phyloP scores from a whole-genome alignment of 2,113 vertebrate species.

The Caracal caracal region DNA sequence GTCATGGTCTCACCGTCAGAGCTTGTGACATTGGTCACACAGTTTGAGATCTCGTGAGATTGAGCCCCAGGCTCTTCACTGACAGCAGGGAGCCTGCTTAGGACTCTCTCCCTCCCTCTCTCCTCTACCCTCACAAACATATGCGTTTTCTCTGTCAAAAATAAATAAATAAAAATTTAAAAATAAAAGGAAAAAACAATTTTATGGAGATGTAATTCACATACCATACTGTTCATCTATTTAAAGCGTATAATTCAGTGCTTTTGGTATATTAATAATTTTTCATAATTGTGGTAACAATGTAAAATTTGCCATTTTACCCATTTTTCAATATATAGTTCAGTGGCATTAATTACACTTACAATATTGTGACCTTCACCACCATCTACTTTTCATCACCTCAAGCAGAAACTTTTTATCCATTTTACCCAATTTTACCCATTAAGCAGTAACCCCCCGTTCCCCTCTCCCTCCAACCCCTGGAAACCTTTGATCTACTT shows the following conservation, averaged over 20 bases:
- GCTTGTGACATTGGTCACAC: too few species aligned
- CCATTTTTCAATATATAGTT: not conserved
- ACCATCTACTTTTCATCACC: not conserved
- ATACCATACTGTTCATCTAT: not conserved
- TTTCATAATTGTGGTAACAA: not conserved
- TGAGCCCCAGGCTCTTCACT: too few species aligned
- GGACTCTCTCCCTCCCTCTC: too few species aligned
- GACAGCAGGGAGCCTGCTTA: too few species aligned
- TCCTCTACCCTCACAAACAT: too few species aligned
- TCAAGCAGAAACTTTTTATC: not conserved
- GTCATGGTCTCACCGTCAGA: too few species aligned
- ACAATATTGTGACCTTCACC: fast-evolving
- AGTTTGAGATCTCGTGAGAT: too few species aligned
- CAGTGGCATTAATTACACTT: not conserved
- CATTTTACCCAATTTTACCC: not conserved
- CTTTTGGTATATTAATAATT: not conserved
- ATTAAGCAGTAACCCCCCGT: not conserved
- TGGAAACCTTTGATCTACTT: not conserved
- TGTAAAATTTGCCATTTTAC: not conserved
- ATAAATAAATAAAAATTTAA: too few species aligned
- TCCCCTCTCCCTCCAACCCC: not conserved
- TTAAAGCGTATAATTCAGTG: not conserved
- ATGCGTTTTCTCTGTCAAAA: too few species aligned
- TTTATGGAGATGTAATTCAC: not conserved
- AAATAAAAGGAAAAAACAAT: not conserved